Conservation (phyloP, 2,113 vertebrate species). For the Sturnira hondurensis region DNA sequence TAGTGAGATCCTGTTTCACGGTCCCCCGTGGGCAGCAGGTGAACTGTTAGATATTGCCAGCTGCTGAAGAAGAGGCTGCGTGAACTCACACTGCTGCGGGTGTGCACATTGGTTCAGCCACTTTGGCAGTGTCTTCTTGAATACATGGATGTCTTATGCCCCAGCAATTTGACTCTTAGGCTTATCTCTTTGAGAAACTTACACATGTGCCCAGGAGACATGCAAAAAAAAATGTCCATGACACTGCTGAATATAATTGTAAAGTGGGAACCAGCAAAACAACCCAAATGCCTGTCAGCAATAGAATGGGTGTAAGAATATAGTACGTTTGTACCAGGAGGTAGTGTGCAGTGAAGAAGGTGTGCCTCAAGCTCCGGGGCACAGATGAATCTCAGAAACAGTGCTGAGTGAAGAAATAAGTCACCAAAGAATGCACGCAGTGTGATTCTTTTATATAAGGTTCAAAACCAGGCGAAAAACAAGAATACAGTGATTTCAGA, state of each 20-base stretch:
- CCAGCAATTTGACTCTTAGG: neutral
- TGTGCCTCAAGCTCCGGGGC: neutral
- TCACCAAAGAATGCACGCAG: neutral
- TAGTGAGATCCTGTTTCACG: neutral
- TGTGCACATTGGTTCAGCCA: neutral
- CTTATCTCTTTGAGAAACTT: neutral
- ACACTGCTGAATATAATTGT: rapidly evolving
- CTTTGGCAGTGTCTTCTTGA: neutral
- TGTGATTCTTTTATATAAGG: neutral
- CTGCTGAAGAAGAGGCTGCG: neutral
- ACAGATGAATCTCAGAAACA: neutral
- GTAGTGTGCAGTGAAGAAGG: no score
- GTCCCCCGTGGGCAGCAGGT: neutral
- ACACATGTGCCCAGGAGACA: neutral
- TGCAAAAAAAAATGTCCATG: no score
- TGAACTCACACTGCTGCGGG: neutral
- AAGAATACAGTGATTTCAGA: neutral
- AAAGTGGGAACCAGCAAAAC: neutral
- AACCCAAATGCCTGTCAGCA: rapidly evolving
- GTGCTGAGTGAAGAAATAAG: neutral
- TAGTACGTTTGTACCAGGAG: neutral
- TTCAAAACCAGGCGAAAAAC: neutral
- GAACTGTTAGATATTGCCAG: neutral
- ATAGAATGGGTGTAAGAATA: rapidly evolving
- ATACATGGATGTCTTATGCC: neutral